Conservation (phyloP, 1,140 invertebrate genomes). For the Zaprionus kolodkinae region DNA sequence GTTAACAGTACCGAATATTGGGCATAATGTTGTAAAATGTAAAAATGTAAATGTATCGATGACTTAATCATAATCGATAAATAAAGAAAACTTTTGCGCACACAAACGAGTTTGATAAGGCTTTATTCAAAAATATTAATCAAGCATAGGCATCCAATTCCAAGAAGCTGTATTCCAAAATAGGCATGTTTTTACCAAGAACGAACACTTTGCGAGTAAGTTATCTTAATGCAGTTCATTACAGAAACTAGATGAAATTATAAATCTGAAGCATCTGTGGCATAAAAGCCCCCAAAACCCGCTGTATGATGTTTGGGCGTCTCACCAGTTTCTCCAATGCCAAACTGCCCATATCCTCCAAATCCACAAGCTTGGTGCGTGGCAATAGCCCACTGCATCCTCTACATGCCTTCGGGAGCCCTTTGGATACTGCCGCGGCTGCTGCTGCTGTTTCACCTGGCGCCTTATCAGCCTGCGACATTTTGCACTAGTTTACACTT, state of each 20-base stretch:
- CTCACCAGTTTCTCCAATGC: conserved; percentile 50
- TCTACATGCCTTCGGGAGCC: conserved; percentile 45
- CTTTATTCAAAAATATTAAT: neutral
- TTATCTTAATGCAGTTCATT: too few relatives aligned
- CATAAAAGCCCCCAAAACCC: conserved; percentile 57
- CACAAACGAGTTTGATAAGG: neutral
- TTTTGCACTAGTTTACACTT: conserved; percentile 42
- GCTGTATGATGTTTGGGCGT: conserved; percentile 56
- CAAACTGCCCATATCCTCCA: conserved; percentile 59
- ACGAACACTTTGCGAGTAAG: neutral
- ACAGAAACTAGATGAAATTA: neutral
- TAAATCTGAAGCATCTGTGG: too few relatives aligned
- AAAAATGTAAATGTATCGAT: neutral
- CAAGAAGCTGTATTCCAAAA: neutral
- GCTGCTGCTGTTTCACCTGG: conserved; percentile 20
- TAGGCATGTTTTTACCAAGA: neutral
- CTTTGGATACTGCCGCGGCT: neutral
- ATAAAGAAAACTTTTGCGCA: neutral
- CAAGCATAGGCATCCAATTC: neutral
- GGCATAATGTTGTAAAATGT: neutral
- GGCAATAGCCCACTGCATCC: conserved; percentile 57
- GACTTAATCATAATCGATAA: neutral
- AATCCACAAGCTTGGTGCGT: conserved; percentile 41
- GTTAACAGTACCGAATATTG: neutral
- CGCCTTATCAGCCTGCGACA: conserved; percentile 57